These are phyloP conservation scores for Caranx ignobilis DNA, from an alignment of 2,113 vertebrate species.

Conservation along the genomic window DNA sequence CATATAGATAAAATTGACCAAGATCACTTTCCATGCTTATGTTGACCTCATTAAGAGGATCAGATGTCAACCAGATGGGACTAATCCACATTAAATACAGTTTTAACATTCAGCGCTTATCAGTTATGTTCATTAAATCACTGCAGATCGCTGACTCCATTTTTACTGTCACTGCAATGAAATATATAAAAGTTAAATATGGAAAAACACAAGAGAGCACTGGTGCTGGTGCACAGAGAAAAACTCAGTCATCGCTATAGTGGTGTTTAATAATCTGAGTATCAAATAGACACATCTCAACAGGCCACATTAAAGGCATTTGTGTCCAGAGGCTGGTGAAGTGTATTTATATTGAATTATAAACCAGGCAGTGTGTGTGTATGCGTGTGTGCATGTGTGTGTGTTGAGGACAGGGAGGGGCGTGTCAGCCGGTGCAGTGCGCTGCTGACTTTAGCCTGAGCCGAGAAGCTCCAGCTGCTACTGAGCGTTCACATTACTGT, in stretches of 20 bases:
- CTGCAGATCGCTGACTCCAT: neutral
- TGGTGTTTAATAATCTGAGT: neutral
- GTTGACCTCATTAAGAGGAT: neutral
- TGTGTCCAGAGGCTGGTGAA: slow-evolving; percentile 28
- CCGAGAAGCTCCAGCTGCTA: slow-evolving; percentile 72
- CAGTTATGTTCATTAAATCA: slow-evolving; percentile 20
- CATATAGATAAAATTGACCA: neutral
- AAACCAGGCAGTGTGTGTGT: slow-evolving; percentile 25
- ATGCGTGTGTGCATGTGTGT: slow-evolving; percentile 28
- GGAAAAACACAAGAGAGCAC: neutral
- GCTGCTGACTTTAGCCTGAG: slow-evolving; percentile 56
- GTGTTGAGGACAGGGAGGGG: slow-evolving; percentile 25
- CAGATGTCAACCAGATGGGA: neutral
- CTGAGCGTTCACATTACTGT: slow-evolving; percentile 73
- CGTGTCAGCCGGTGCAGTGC: slow-evolving; percentile 52
- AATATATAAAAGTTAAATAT: neutral
- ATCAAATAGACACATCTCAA: neutral
- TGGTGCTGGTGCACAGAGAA: neutral
- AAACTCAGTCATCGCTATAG: neutral
- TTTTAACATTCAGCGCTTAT: neutral
- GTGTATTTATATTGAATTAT: slow-evolving; percentile 61
- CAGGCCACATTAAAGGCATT: neutral
- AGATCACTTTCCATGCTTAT: neutral
- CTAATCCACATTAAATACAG: neutral
- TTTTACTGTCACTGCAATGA: slow-evolving; percentile 6